Evolutionary conservation across 2,888 invertebrate species (phyloP), one percentile per base, ranked within the genome.

Genomic region (Proisotoma minuta): DNA sequence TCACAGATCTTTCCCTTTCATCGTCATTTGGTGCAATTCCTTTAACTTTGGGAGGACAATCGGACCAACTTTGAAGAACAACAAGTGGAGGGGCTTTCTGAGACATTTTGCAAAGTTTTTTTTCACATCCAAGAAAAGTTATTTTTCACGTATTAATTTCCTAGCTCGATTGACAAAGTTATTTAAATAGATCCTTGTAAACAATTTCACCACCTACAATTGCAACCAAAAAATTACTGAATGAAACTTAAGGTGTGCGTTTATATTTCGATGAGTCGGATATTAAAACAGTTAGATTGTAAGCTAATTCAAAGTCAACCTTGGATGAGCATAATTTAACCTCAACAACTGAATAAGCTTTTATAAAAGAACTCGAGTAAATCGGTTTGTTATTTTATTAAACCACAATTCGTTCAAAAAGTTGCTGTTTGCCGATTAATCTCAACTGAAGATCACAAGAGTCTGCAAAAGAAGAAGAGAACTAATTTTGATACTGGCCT

Each of bases 1-100:
- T 49, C 10, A 67, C 62, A 12, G 69, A 50, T 10, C 34, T 8
- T n/a, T n/a, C n/a, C 26, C 68, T 61, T 27, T 71, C 71, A 51
- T 65, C 69, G 40, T 68, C 70, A 28, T 66, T 62, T 10, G 66
- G 68, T n/a, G 70, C 70, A 34, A 71, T 71, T 3, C 63, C 68
- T 29, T 63, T 54, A 5, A 71, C 62, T 59, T 68, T 68, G 34
- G 70, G 70, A 8, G 68, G 62, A 48, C 65, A 60, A 53, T 68
- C 68, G 5, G 61, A 53, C 70, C 70, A 70, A 56, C 66, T 66
- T 28, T 66, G 50, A 10, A 70, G 60, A 5, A 70, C 66, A n/a
- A 66, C 68, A 12, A 68, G 62, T n/a, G n/a, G n/a, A n/a, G n/a
- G n/a, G n/a, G n/a, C n/a, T n/a, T n/a, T n/a, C n/a, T n/a, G n/a